Evolutionary conservation across 2,797 vertebrate species (phyloP).

Genomic region (Hybognathus amarus): DNA sequence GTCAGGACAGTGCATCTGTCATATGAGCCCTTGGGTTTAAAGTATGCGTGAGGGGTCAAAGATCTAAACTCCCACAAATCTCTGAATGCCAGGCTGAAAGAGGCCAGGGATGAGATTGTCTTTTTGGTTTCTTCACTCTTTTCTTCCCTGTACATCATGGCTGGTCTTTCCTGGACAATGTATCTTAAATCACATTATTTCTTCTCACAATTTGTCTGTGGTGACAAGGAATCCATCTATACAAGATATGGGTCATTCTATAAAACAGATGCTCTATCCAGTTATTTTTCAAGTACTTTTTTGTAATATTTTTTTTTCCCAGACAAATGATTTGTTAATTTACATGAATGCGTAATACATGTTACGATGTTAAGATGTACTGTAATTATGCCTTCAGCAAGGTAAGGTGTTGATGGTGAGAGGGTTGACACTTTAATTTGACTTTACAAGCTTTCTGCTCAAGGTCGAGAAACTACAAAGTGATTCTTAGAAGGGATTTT

Average conservation of each 20-base stretch:
- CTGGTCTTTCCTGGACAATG: slow-evolving; percentile 9
- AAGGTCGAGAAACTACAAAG: neutral
- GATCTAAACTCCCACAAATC: slow-evolving; percentile 62
- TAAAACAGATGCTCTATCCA: neutral
- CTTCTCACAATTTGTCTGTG: slow-evolving; percentile 10
- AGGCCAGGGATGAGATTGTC: slow-evolving; percentile 41
- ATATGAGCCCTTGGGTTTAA: slow-evolving; percentile 57
- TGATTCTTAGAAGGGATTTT: neutral
- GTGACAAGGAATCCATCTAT: slow-evolving; percentile 10
- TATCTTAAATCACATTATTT: slow-evolving; percentile 1
- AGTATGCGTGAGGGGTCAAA: slow-evolving; percentile 58
- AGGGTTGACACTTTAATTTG: neutral
- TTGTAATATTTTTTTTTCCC: neutral
- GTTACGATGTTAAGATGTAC: no score
- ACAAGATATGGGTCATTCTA: neutral
- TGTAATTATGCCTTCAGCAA: neutral
- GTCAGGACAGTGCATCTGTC: slow-evolving; percentile 61
- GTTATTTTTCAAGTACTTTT: neutral
- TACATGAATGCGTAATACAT: neutral
- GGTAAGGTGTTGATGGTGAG: neutral
- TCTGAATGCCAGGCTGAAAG: slow-evolving; percentile 51
- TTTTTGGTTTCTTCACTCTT: neutral
- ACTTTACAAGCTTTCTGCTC: slow-evolving; percentile 2
- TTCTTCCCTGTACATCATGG: slow-evolving; percentile 15
- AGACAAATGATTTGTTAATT: neutral